Conservation (phyloP, 2,888 invertebrate genomes). For the Erynnis tages region DNA sequence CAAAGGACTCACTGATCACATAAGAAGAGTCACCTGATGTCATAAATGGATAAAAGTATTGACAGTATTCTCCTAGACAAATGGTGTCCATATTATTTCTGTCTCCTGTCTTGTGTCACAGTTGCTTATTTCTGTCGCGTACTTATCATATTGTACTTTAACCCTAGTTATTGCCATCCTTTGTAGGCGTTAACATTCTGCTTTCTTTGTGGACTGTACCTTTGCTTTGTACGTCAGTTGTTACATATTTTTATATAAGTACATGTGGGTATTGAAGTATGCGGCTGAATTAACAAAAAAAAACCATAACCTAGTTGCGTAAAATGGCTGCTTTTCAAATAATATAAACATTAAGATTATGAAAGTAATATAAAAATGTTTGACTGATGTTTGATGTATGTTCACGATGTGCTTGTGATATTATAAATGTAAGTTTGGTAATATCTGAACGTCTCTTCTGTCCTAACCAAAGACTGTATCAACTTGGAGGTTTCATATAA, state of each 20-base stretch:
- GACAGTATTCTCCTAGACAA: too few species aligned
- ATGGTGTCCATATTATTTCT: too few species aligned
- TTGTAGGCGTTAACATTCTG: constrained; percentile 8
- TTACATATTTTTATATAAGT: not conserved
- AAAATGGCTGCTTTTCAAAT: constrained; percentile 14
- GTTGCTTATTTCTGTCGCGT: too few species aligned
- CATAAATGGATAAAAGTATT: too few species aligned
- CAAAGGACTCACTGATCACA: too few species aligned
- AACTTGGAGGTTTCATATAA: constrained; percentile 57
- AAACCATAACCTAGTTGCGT: constrained; percentile 12
- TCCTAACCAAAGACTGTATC: constrained; percentile 79
- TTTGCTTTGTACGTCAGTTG: constrained; percentile 18
- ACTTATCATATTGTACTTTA: too few species aligned
- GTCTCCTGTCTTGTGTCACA: too few species aligned
- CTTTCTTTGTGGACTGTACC: constrained; percentile 14
- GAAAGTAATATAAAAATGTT: constrained; percentile 28
- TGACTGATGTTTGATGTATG: constrained; percentile 43
- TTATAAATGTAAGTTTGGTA: constrained; percentile 66
- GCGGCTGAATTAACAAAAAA: constrained; percentile 11
- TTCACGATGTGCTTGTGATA: constrained; percentile 73
- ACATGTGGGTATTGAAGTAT: not conserved
- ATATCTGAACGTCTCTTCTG: constrained; percentile 64
- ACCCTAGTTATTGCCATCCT: constrained; percentile 22
- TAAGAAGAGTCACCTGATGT: too few species aligned
- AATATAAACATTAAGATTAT: constrained; percentile 20